phyloP scores from a whole-genome alignment of 2,888 invertebrate species.

The Teleiodes luculella region DNA sequence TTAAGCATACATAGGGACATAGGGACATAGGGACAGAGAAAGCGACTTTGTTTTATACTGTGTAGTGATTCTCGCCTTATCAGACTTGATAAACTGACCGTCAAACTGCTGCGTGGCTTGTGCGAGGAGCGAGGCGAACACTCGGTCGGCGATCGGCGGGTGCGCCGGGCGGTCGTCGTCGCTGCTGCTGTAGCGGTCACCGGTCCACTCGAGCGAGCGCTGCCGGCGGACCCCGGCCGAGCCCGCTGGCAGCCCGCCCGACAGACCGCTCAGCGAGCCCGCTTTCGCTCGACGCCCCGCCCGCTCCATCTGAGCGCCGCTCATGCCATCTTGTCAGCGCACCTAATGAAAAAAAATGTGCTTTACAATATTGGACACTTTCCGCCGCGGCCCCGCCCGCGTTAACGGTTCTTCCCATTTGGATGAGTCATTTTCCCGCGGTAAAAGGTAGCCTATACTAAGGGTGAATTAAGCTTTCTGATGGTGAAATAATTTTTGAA shows the following conservation, averaged over 20 bases:
- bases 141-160: slow-evolving; percentile 72
- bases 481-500: no score
- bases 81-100: slow-evolving; percentile 50
- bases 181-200: slow-evolving; percentile 78
- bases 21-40: background rate
- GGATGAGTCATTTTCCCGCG: no score
- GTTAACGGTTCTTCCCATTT: no score
- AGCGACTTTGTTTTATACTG: no score
- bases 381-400: no score
- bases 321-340: slow-evolving; percentile 61
- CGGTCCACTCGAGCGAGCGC: slow-evolving; percentile 79
- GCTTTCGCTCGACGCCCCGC: slow-evolving; percentile 67
- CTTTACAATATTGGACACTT: no score
- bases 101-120: slow-evolving; percentile 77
- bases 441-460: no score
- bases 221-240: slow-evolving; percentile 70
- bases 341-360: slow-evolving; percentile 34
- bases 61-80: no score
- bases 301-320: slow-evolving; percentile 62
- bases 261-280: slow-evolving; percentile 66
- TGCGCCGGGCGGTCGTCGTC: slow-evolving; percentile 73
- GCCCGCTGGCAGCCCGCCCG: slow-evolving; percentile 51
- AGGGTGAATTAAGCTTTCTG: no score
- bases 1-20: no score
- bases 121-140: slow-evolving; percentile 73